Evolutionary conservation across 2,113 vertebrate genomes (phyloP).

Genomic region (Acinonyx jubatus): DNA sequence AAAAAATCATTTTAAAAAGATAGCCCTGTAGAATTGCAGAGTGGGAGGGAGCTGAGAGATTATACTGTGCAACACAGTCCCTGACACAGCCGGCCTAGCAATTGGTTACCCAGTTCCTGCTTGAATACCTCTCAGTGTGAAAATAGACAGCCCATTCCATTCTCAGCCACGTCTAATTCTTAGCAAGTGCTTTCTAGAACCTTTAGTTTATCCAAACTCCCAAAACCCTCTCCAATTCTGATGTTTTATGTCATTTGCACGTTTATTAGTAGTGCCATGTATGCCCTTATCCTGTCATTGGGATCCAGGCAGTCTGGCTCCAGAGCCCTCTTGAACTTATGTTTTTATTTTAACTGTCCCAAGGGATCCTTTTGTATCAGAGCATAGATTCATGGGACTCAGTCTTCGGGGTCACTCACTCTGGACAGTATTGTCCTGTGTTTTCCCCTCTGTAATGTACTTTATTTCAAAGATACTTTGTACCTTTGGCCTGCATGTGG

Average conservation of each 20-base stretch:
- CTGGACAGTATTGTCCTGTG: not conserved
- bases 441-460: not conserved
- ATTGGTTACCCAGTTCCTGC: not conserved
- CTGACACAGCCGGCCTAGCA: too few relatives aligned
- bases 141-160: not conserved
- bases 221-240: not conserved
- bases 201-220: not conserved
- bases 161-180: not conserved
- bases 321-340: not conserved
- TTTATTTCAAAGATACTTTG: not conserved
- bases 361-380: not conserved
- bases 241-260: not conserved
- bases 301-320: not conserved
- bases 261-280: not conserved
- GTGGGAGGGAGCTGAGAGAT: not conserved
- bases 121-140: not conserved
- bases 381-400: not conserved
- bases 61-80: not conserved
- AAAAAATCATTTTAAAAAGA: not conserved
- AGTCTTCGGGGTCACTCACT: not conserved
- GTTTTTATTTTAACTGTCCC: not conserved
- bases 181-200: not conserved
- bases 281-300: not conserved
- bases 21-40: not conserved
- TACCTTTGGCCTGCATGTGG: not conserved